These are phyloP conservation scores for Eulithis testata DNA, from an alignment of 2,888 invertebrate species.

Conservation along the genomic window DNA sequence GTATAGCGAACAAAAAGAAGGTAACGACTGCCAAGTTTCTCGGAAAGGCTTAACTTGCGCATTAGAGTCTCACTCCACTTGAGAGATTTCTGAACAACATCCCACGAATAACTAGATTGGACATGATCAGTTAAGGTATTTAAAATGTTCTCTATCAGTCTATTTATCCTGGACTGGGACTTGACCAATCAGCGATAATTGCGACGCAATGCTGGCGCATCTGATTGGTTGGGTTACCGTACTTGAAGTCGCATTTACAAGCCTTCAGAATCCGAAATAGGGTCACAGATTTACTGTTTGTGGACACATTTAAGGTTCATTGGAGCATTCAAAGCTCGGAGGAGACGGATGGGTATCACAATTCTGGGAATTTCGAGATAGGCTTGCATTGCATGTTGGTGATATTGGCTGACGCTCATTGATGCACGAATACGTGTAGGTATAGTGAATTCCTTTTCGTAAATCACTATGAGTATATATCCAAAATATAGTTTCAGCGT, in stretches of 20 bases:
- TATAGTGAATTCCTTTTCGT: slow-evolving; percentile 1
- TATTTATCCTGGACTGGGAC: slow-evolving; percentile 13
- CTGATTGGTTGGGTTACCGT: slow-evolving; percentile 13
- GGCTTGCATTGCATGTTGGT: slow-evolving; percentile 2
- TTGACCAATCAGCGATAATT: slow-evolving; percentile 17
- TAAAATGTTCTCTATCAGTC: slow-evolving; percentile 13
- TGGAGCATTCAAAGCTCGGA: slow-evolving; percentile 7
- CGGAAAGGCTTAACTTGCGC: slow-evolving; percentile 57
- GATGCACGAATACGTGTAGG: slow-evolving; percentile 1
- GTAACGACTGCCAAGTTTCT: slow-evolving; percentile 56
- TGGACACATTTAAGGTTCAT: slow-evolving; percentile 7
- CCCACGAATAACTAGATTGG: slow-evolving; percentile 15
- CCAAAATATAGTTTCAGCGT: neutral
- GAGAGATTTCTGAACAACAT: slow-evolving; percentile 42
- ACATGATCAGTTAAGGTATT: slow-evolving; percentile 22
- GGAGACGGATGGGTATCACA: slow-evolving; percentile 1
- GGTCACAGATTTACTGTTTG: neutral
- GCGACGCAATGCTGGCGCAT: slow-evolving; percentile 6
- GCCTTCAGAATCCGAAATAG: slow-evolving; percentile 3
- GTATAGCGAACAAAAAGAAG: slow-evolving; percentile 47
- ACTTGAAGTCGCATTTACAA: slow-evolving; percentile 8
- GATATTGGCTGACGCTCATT: neutral
- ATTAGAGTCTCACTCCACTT: slow-evolving; percentile 50
- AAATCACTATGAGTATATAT: neutral
- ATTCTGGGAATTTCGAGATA: slow-evolving; percentile 4